Conservation (phyloP, 2,113 vertebrate species). For the Ptychochromis oligacanthus region DNA sequence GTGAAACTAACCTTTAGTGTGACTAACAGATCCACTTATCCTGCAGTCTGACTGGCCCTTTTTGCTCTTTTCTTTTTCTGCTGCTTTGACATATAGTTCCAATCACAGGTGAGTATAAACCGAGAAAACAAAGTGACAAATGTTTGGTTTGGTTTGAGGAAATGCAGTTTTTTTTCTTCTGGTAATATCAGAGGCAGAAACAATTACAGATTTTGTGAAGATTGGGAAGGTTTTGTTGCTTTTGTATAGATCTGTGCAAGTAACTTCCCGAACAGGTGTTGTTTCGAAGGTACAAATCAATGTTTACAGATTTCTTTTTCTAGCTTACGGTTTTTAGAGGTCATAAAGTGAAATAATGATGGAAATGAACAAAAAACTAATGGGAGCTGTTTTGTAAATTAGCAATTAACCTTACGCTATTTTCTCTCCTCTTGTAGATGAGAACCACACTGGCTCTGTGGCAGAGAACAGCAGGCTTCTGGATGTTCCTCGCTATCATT, state of each 20-base stretch:
- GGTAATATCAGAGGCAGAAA: neutral
- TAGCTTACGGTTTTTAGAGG: neutral
- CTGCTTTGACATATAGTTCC: slow-evolving; percentile 91
- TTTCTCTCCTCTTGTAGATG: slow-evolving; percentile 79
- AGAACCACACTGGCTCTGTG: slow-evolving; percentile 90
- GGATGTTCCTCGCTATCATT: slow-evolving; percentile 95
- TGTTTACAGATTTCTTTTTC: neutral
- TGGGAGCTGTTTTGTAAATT: neutral
- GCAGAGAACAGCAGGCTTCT: slow-evolving; percentile 94
- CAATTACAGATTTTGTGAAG: neutral
- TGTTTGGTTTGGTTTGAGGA: slow-evolving; percentile 14
- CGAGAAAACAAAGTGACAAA: neutral
- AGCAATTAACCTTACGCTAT: neutral
- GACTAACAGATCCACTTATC: neutral
- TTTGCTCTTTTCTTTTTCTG: slow-evolving; percentile 74
- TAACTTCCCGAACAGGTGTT: neutral
- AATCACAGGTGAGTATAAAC: slow-evolving; percentile 91
- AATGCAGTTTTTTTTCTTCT: neutral
- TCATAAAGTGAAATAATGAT: neutral
- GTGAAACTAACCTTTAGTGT: neutral
- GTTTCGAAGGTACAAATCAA: neutral
- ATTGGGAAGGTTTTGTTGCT: neutral
- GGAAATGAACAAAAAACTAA: neutral
- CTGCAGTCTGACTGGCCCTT: slow-evolving; percentile 31
- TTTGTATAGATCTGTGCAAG: neutral